These are phyloP conservation scores for Anneissia japonica DNA, from an alignment of 35 echinoderm and acorn worm genomes.

Conservation along the genomic window DNA sequence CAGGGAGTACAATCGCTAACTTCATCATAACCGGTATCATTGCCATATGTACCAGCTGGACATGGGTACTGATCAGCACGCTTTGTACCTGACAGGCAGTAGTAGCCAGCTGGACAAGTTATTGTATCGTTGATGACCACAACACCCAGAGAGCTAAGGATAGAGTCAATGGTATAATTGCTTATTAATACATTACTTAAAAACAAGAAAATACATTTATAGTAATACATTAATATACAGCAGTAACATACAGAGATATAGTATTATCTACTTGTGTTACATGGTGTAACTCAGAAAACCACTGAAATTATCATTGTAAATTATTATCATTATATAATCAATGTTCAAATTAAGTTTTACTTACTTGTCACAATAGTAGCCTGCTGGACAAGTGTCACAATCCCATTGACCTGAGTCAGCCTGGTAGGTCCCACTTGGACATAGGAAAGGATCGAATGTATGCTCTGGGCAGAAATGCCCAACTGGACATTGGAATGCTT, in stretches of 20 bases:
- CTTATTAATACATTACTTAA: no score
- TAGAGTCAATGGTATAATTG: no score
- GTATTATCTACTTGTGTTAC: no score
- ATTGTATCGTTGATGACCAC: constrained; percentile 71
- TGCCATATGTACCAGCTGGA: constrained; percentile 87
- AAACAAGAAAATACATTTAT: no score
- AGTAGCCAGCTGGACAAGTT: constrained; percentile 77
- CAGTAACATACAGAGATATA: no score
- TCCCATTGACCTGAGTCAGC: constrained; percentile 60
- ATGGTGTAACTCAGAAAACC: no score
- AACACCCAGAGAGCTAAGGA: constrained; percentile 57
- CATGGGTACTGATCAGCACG: constrained; percentile 63
- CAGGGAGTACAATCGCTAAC: constrained; percentile 76
- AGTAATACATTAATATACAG: not conserved
- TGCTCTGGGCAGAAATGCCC: constrained; percentile 85
- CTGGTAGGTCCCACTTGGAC: constrained; percentile 83
- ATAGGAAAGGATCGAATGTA: constrained; percentile 83
- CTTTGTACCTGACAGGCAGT: constrained; percentile 68
- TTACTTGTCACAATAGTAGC: constrained; percentile 96
- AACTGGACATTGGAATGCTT: constrained; percentile 77
- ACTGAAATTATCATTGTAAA: no score
- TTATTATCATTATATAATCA: not conserved
- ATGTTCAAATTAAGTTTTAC: not conserved
- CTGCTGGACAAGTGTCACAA: constrained; percentile 77
- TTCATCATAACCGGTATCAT: constrained; percentile 69